Evolutionary conservation across 2,888 invertebrate species (phyloP), one percentile per base, ranked within the genome.

Genomic region (Leistus spinibarbis): DNA sequence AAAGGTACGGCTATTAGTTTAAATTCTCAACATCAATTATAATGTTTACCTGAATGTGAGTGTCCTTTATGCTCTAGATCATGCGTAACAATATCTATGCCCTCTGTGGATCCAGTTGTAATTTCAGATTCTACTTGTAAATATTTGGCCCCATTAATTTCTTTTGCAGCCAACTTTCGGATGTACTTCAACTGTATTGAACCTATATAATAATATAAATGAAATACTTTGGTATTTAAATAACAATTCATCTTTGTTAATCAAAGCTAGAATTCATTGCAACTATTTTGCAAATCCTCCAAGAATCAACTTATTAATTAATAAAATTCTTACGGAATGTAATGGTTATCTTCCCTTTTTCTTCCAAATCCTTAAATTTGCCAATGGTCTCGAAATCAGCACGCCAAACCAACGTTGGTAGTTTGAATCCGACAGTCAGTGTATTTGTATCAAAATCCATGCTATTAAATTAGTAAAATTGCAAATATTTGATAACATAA

Each of bases 101-200:
- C 27, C 9, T 73, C 57, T 5, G 40, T 57, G 13, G 66, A 17
- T 9, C 72, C 66, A 22, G 19, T 66, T 7, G 66, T 66, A 9
- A 13, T 40, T 7, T 40, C 65, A 13, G 65, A 66, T 20, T 27
- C 56, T 17, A 73, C 64, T 57, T 73, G 65, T 19, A 40, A 20
- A 60, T 73, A 57, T 20, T 20, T 57, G 27, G 24, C 54, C 16
- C 60, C 72, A 22, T 73, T 23, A 24, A 60, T 40, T 3, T 73
- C 53, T 57, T 27, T 20, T 10, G 57, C 65, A 24, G 27, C 54
- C 5, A 73, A 56, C 17, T 57, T 53, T 27, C 40, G 60, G 2
- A 24, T 73, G 17, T 73, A 73, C n/a, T 67, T 73, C 17, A 67
- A 54, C 56, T 57, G 73, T 9, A 67, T 19, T 23, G 17, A 17